Percentiles rank a stretch among this genome's conserved stretches.
phyloP scores from a whole-genome alignment of 2,888 invertebrate genomes.

The Notocelia uddmanniana region DNA sequence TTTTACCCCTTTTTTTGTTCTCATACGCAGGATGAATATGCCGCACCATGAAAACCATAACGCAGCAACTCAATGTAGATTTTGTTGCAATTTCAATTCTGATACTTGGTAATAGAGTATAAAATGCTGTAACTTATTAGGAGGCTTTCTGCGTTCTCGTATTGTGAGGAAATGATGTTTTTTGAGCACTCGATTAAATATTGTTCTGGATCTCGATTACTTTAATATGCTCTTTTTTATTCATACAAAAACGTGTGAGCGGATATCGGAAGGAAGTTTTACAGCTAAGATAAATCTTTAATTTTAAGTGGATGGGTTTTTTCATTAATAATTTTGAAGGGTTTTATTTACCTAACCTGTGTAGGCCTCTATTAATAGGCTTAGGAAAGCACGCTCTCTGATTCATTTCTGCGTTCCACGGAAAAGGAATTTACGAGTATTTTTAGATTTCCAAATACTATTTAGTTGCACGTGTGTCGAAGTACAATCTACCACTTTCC shows the following conservation, averaged over 20 bases:
- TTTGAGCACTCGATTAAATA: conserved; percentile 50
- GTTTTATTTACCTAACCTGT: conserved; percentile 12
- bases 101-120: background rate
- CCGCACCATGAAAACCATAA: background rate
- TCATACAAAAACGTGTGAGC: conserved; percentile 45
- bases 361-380: conserved; percentile 23
- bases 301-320: conserved; percentile 26
- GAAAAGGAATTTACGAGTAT: background rate
- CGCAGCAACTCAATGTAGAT: background rate
- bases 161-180: conserved; percentile 44
- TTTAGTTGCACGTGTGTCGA: no score
- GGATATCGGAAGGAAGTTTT: conserved; percentile 48
- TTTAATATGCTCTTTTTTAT: conserved; percentile 35
- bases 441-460: background rate
- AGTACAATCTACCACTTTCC: background rate
- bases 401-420: conserved; percentile 52
- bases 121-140: no score
- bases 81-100: background rate
- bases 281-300: conserved; percentile 26
- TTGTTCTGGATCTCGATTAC: conserved; percentile 48
- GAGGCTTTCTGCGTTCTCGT: background rate
- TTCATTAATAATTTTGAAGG: conserved; percentile 25
- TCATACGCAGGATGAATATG: conserved; percentile 54
- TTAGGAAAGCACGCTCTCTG: conserved; percentile 51
- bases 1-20: conserved; percentile 64